phyloP scores from a whole-genome alignment of 2,888 invertebrate species.

The Nesidiocoris tenuis region DNA sequence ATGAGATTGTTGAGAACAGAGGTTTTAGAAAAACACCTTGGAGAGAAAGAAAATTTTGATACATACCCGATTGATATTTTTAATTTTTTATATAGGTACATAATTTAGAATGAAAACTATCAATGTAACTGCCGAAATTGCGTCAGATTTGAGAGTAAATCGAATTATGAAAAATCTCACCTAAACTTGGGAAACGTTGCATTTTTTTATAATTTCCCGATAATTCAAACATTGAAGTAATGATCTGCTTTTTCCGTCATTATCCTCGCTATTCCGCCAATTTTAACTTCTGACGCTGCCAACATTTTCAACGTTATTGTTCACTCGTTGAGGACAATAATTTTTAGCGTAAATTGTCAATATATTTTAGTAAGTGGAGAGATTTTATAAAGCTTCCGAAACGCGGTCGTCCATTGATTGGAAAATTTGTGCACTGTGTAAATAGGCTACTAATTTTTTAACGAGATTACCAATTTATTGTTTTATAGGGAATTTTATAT shows the following conservation, averaged over 20 bases:
- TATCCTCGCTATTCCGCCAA: no score
- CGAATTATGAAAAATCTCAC: not conserved
- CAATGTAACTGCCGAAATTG: no score
- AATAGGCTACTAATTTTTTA: not conserved
- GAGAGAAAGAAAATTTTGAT: no score
- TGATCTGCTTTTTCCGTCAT: no score
- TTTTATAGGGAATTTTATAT: not conserved
- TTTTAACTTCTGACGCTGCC: no score
- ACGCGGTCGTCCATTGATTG: conserved; percentile 32
- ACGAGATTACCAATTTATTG: not conserved
- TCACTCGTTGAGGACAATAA: conserved; percentile 41
- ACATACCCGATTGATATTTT: no score
- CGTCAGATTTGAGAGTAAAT: no score
- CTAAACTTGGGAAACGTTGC: not conserved
- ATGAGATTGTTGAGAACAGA: no score
- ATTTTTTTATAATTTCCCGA: not conserved
- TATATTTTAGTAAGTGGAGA: conserved; percentile 34
- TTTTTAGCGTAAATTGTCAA: conserved; percentile 7
- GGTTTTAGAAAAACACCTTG: no score
- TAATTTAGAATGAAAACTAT: no score
- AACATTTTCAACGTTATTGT: conserved; percentile 21
- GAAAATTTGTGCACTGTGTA: not conserved
- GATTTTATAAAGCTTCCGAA: conserved; percentile 35
- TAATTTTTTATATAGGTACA: no score
- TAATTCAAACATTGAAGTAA: not conserved